Base-by-base conservation (phyloP, 2,113 vertebrate genomes). In the Thunnus thynnus region DNA sequence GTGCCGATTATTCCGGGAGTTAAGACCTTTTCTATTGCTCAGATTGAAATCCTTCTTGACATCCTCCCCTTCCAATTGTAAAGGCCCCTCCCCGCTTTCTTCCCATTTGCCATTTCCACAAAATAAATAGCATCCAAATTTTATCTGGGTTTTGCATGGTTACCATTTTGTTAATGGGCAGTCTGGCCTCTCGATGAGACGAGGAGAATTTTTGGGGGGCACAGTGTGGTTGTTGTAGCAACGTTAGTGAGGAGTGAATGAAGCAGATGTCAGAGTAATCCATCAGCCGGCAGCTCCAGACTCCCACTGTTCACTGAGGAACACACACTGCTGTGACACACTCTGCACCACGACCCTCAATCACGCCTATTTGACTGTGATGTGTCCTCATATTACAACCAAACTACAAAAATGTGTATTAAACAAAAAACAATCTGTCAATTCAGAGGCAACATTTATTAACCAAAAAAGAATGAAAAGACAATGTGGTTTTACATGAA, bases 211-310 rank as follows among this genome's bases (percentile, higher is more conserved):
- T 97, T 95, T 97, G 95, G 86, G 90, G 93, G 90, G 94, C 91
- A 85, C 93, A 72, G 87, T 93, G 90, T 76, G 84, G 94, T 98
- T 96, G 96, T 95, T 95, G 94, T 96, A 95, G 96, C 95, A 96
- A 98, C 96, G 92, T 93, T 84, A 92, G 92, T 88, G 92, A 93
- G 91, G 93, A 94, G 92, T 97, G 96, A 96, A 96, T 96, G 96
- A 96, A 95, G 94, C 95, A 96, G 95, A 96, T 96, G 96, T 95
- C 96, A 95, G 94, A 93, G 95, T 95, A 94, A 97, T 97, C 96
- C 95, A 96, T 97, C 96, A 96, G 92, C 91, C 89, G 2, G 74
- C 89, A 65, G 77, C 93, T 92, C 89, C 89, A 76, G 84, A 70
- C 94, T 92, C 93, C 90, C 90, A 82, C 72, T 41, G 72, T 65